Evolutionary conservation across 2,888 invertebrate species (phyloP).

Genomic region (Watsonalla binaria): DNA sequence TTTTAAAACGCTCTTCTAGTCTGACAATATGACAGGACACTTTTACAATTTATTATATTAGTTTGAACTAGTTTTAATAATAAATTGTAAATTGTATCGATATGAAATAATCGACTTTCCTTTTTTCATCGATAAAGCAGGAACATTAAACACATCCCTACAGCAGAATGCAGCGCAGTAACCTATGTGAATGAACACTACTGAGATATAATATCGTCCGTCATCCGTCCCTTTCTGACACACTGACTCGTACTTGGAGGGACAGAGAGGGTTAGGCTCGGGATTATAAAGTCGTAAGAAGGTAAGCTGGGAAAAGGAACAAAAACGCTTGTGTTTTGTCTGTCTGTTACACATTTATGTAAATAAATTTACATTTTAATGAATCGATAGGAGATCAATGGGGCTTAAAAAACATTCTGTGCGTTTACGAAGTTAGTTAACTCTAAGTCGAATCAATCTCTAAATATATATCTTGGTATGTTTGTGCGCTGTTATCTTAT

Average conservation of each 20-base stretch:
- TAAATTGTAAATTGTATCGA: not conserved
- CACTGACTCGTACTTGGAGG: constrained; percentile 3
- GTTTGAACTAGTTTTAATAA: not conserved
- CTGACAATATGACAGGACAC: too few species aligned
- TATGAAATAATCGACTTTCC: constrained; percentile 11
- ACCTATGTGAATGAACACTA: constrained; percentile 68
- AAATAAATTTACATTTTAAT: not conserved
- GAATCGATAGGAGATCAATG: constrained; percentile 3
- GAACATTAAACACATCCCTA: constrained; percentile 17
- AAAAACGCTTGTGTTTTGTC: constrained; percentile 29
- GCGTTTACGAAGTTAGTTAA: not conserved
- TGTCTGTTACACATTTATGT: constrained; percentile 8
- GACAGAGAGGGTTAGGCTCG: constrained; percentile 28
- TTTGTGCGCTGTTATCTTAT: too few species aligned
- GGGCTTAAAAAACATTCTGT: not conserved
- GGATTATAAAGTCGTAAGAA: constrained; percentile 65
- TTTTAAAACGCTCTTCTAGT: too few species aligned
- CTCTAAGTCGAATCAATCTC: too few species aligned
- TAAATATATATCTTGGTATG: too few species aligned
- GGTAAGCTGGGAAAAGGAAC: constrained; percentile 30
- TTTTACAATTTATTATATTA: not conserved
- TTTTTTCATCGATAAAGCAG: constrained; percentile 16
- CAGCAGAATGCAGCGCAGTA: constrained; percentile 72
- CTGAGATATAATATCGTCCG: constrained; percentile 32
- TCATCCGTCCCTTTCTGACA: constrained; percentile 27